Evolutionary conservation across 1,140 invertebrate species (phyloP), one percentile per base, ranked within the genome.

Genomic region (Marisa cornuarietis): DNA sequence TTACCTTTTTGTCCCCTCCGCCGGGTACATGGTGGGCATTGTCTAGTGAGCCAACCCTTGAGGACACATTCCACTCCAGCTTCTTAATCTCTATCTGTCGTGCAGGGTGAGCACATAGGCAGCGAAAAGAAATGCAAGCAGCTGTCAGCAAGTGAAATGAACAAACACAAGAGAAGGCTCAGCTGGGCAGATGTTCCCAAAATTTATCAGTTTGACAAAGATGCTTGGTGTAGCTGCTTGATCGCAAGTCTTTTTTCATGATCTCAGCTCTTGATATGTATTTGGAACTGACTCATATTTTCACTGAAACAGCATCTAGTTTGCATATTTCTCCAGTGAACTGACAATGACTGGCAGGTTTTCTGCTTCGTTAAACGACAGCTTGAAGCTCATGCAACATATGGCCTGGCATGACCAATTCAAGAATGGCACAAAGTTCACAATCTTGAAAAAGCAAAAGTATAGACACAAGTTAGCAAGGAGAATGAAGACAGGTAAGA

Each of bases 11-110:
- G 65, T 76, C 26, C 8, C 62, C 63, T 24, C 79, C 79, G 5
- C 76, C 73, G 5, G 68, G 61, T 76, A 93, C 92, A 89, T 98
- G 95, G 83, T 95, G 95, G 18, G 97, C 94, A 91, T 99, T 99
- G 63, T 96, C 96, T 86, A 97, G 95, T 31, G 97, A 98, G 7
- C 88, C 89, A 42, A 89, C 83, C 80, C 88, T 90, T n/a, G 90
- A 80, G 62, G 84, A 62, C 18, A 85, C 86, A 26, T 81, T 79
- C 77, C 74, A 84, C 14, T 82, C 71, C 66, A 85, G 31, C 82
- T 87, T 85, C 80, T 88, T 61, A 66, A 79, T 78, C 72, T 84
- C 72, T 79, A 86, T 79, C 82, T 83, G 76, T 26, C 22, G 71
- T 24, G 69, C 54, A 24, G 71, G 18, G 52, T 31, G 26, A 31